Evolutionary conservation across 2,113 vertebrate species (phyloP), one percentile per base, ranked within the genome.

Genomic region (Dromaius novaehollandiae): DNA sequence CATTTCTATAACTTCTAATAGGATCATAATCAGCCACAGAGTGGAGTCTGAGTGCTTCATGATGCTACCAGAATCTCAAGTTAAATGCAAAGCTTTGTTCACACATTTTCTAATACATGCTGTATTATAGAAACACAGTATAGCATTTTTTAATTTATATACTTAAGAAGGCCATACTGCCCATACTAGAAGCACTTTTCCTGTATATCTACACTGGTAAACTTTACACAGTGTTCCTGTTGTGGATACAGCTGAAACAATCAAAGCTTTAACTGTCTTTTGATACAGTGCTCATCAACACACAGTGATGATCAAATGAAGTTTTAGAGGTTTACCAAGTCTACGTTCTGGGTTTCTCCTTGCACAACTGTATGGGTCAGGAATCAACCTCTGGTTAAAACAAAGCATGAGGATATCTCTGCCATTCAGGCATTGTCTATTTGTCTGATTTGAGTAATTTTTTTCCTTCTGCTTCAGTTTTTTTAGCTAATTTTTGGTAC

Each of bases 321-420:
- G 2, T 64, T 64, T 40, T 32, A 76, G 3, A 25, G 11, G 8
- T 30, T 78, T 70, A 55, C 20, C 36, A 60, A 50, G 7, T 13
- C 8, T 65, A 4, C 5, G 15, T 58, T 22, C 19, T 63, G 21
- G 12, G 5, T 5, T 79, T 85, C 64, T 82, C 22, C 20, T 70
- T 10, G 13, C 18, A 70, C 28, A 70, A 75, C 5, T 6, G 18
- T 16, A 38, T 2, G 28, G 16, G 65, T 63, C 18, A 77, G 21
- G 18, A 34, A 11, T 58, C 1, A 1, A 30, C 7, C 5, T 56
- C 21, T 79, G 50, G 65, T 56, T 46, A 56, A 77, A 88, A 61
- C 1, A 66, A 12, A 20, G 12, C 13, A 1, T 65, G 21, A 50
- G 1, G 2, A 55, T 0, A 1, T 17, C 6, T 81, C 53, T 91